Base-by-base conservation (phyloP, 92 coral and sea anemone genomes). In the Epizoanthus stellaris region DNA sequence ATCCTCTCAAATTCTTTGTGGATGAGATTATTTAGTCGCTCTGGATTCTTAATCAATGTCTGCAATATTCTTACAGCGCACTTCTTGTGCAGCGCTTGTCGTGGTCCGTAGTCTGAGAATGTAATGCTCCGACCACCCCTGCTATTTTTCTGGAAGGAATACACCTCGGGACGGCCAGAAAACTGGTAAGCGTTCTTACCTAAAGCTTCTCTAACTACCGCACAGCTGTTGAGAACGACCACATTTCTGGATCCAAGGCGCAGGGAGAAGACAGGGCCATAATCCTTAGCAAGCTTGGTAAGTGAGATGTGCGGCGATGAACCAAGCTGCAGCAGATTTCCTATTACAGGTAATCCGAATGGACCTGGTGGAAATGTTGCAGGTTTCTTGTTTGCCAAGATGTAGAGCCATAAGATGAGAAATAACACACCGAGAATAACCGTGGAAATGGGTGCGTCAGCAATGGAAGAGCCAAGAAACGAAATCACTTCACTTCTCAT, bases 351-450 rank as follows among this genome's bases (percentile, higher is more conserved):
- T 45, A 86, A 76, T 13, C 93, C 88, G 69, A 88, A 87, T 25
- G 95, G 95, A 21, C 95, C 95, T 20, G 95, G 93, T 49, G 95
- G 95, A 85, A 80, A 89, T 23, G 58, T 85, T 20, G 83, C 72
- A 13, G 72, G 72, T 42, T 79, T 79, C 60, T 6, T 79, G 73
- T 79, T 79, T 43, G 60, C 71, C 20, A n/a, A 60, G 19, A 79
- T 21, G 61, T 43, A 79, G 65, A 63, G 49, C 61, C 34, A 79
- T 15, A 79, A 71, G 11, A n/a, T 40, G 17, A 79, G 43, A 23
- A 63, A 79, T 14, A 79, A 64, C 59, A 62, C 10, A 5, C 83
- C 83, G 4, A 79, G 30, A 39, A 79, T 34, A 45, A 79, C 49
- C 1, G 83, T 79, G 0, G 42, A 63, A 59, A 63, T 15, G 15